Evolutionary conservation across 2,113 vertebrate genomes (phyloP), one percentile per base, ranked within the genome.

Genomic region (Xenus cinereus): DNA sequence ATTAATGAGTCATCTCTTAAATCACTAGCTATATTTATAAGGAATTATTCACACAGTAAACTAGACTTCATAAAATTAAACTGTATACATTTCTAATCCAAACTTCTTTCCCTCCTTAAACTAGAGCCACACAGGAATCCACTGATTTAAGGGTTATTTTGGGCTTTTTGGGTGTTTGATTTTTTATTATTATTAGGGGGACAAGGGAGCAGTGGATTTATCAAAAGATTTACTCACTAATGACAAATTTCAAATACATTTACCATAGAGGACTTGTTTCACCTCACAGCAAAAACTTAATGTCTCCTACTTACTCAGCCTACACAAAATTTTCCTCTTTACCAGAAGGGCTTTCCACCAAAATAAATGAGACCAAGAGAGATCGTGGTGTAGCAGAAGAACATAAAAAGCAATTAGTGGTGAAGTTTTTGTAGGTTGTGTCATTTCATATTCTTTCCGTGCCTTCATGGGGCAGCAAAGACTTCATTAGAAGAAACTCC

Each of bases 1-100:
- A 96, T 96, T 97, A 95, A 94, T 97, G 93, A 97, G 53, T 96
- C 96, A 97, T 82, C 91, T 67, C 84, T 96, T 89, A 92, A 96
- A 95, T 97, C 94, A 93, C 74, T 46, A 62, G 81, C 84, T 95
- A 91, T 86, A 91, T 92, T 95, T 97, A 84, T 89, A 95, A 84
- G 57, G n/a, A 84, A 95, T 94, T 93, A 95, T 92, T 92, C 89
- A 85, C 64, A 76, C 66, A 82, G 62, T 89, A 89, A 96, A 87
- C 80, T 53, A 86, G 48, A 57, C 69, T 84, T 84, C 60, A 76
- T 66, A 73, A 87, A 91, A 81, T 41, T 16, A 48, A 93, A 79
- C 26, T 10, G 7, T 68, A 56, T 72, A 81, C 12, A 43, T 89
- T 80, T 78, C 57, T 32, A 80, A 66, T 23, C 53, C n/a, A 67